Conservation (phyloP, 2,888 invertebrate species). For the Drosophila pseudotalamancana region DNA sequence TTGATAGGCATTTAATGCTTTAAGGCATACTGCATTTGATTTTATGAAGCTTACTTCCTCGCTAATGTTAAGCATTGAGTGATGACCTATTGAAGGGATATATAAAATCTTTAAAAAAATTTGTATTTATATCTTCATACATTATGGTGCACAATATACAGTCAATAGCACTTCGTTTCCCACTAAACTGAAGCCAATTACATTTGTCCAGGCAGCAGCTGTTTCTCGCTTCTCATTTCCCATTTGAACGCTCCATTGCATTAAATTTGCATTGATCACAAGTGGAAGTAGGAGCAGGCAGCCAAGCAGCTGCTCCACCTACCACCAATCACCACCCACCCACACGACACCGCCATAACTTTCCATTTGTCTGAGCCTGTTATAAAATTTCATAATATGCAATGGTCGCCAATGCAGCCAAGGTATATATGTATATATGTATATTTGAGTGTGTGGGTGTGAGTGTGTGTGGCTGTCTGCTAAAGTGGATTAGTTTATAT, state of each 20-base stretch:
- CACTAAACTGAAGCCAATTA: constrained; percentile 35
- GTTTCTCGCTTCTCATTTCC: constrained; percentile 11
- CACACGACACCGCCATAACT: constrained; percentile 36
- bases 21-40: not conserved
- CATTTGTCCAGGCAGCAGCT: constrained; percentile 33
- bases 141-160: no score
- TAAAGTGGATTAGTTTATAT: constrained; percentile 63
- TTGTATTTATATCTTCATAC: no score
- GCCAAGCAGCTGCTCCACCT: not conserved
- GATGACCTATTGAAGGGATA: not conserved
- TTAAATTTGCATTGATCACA: constrained; percentile 66
- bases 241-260: constrained; percentile 45
- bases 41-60: not conserved
- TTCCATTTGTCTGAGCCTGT: constrained; percentile 54
- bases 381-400: constrained; percentile 56
- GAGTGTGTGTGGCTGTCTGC: constrained; percentile 14
- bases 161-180: no score
- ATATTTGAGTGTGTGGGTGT: constrained; percentile 5
- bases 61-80: no score
- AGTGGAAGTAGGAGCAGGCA: constrained; percentile 23
- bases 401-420: constrained; percentile 26
- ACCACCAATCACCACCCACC: not conserved
- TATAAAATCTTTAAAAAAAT: not conserved
- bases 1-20: not conserved
- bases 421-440: not conserved